Evolutionary conservation across 2,888 invertebrate species (phyloP).

Genomic region (Dryadula phaetusa): DNA sequence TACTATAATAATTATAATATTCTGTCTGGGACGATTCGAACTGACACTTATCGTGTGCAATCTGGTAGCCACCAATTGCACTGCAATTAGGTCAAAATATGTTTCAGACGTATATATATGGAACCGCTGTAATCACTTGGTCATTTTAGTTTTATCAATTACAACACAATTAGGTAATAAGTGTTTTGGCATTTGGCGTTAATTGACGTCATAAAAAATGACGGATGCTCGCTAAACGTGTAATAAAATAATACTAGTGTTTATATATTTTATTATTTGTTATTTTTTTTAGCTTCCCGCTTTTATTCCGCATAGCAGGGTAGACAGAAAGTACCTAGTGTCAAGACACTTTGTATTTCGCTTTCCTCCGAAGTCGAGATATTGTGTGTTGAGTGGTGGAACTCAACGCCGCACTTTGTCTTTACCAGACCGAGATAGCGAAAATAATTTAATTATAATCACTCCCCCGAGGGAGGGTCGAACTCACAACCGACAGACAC

Average conservation of each 20-base stretch:
- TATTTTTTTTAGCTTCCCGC: no score
- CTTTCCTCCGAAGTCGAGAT: no score
- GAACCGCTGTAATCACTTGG: conserved; percentile 6
- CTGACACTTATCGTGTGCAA: neutral
- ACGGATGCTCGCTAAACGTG: conserved; percentile 26
- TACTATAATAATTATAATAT: no score
- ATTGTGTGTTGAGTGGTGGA: no score
- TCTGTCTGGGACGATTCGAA: conserved; percentile 2
- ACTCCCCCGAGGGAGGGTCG: no score
- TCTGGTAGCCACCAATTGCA: neutral
- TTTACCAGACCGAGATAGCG: no score
- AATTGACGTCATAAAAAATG: conserved; percentile 58
- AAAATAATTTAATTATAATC: no score
- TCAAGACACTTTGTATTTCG: no score
- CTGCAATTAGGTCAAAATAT: neutral
- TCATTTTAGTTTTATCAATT: conserved; percentile 60
- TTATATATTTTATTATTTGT: neutral
- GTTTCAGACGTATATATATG: neutral
- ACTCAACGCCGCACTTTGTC: no score
- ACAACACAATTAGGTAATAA: conserved; percentile 74
- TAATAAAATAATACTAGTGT: conserved; percentile 6
- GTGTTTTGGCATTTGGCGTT: conserved; percentile 63
- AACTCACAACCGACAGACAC: no score
- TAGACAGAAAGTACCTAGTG: no score
- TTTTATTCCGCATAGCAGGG: no score